Evolutionary conservation across 2,888 invertebrate species (phyloP).

Genomic region (Heliothis peltigera): DNA sequence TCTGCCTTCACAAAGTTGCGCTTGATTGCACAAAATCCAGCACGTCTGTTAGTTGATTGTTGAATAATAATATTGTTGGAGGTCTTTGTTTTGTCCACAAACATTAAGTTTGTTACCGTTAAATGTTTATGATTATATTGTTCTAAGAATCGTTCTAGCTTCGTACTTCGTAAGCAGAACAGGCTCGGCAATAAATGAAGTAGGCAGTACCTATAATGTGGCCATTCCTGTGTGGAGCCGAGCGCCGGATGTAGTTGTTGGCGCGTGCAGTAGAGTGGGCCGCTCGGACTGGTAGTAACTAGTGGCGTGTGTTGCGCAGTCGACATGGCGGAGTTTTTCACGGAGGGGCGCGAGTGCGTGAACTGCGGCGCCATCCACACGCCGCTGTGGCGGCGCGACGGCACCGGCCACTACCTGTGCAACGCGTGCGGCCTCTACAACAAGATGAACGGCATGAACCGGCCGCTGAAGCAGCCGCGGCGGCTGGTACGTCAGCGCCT

Average conservation of each 20-base stretch:
- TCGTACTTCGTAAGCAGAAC: conserved; percentile 7
- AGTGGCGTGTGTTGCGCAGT: conserved; percentile 75
- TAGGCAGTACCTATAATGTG: background rate
- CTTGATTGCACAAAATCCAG: conserved; percentile 50
- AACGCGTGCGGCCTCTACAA: conserved; percentile 99
- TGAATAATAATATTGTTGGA: conserved; percentile 40
- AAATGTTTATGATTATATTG: conserved; percentile 4
- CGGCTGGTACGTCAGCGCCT: conserved; percentile 96
- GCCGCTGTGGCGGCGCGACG: conserved; percentile 99
- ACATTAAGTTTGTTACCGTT: conserved; percentile 6
- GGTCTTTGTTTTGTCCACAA: no score
- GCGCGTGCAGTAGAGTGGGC: conserved; percentile 40
- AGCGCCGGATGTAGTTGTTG: conserved; percentile 25
- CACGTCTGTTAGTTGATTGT: conserved; percentile 23
- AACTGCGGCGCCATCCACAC: conserved; percentile 99
- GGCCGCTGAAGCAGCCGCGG: conserved; percentile 99
- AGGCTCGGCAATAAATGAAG: conserved; percentile 4
- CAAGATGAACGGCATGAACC: conserved; percentile 99
- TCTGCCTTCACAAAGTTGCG: conserved; percentile 36
- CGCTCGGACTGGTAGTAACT: conserved; percentile 61
- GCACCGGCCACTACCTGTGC: conserved; percentile 99
- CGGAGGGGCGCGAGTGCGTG: conserved; percentile 98
- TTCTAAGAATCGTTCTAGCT: background rate
- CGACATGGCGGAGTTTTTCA: conserved; percentile 94
- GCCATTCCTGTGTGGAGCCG: conserved; percentile 1